Conservation (phyloP, 2,888 invertebrate genomes). For the Podotricha telesiphe region DNA sequence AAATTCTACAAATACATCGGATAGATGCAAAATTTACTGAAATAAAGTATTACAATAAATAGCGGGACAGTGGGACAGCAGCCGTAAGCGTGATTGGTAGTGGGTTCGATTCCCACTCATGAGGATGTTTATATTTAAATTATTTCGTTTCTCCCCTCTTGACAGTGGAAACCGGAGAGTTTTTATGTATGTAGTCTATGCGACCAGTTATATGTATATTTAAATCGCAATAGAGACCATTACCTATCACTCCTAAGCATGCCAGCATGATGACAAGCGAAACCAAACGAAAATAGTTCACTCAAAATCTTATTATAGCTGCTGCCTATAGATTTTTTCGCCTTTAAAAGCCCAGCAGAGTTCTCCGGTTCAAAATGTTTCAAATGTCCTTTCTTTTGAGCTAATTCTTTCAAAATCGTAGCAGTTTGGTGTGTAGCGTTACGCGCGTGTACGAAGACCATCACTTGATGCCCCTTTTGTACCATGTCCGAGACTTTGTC, state of each 20-base stretch:
- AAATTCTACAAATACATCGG: too few relatives aligned
- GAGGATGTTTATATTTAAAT: too few relatives aligned
- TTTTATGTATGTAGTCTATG: too few relatives aligned
- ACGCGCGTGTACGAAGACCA: conserved; percentile 99
- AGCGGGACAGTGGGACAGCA: too few relatives aligned
- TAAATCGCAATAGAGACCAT: not conserved
- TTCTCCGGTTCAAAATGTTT: conserved; percentile 88
- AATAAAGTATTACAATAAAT: too few relatives aligned
- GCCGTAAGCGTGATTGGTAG: too few relatives aligned
- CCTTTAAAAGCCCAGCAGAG: conserved; percentile 85
- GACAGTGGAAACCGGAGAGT: too few relatives aligned
- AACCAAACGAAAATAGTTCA: conserved; percentile 93
- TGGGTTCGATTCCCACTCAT: too few relatives aligned
- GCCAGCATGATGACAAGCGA: conserved; percentile 98
- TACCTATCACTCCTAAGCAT: conserved; percentile 94
- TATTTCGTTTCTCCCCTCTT: too few relatives aligned
- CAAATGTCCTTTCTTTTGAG: conserved; percentile 88
- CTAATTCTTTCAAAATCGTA: conserved; percentile 91
- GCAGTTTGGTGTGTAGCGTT: conserved; percentile 97
- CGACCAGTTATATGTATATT: too few relatives aligned
- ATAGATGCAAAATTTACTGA: too few relatives aligned
- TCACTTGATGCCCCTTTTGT: conserved; percentile 95
- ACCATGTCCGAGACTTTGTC: conserved; percentile 95
- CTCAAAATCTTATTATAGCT: conserved; percentile 92
- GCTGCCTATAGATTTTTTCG: conserved; percentile 87